Percentiles rank a stretch among this genome's conserved stretches.
Evolutionary conservation across 2,113 vertebrate species (phyloP).

Genomic region (Illadopsis cleaveri): DNA sequence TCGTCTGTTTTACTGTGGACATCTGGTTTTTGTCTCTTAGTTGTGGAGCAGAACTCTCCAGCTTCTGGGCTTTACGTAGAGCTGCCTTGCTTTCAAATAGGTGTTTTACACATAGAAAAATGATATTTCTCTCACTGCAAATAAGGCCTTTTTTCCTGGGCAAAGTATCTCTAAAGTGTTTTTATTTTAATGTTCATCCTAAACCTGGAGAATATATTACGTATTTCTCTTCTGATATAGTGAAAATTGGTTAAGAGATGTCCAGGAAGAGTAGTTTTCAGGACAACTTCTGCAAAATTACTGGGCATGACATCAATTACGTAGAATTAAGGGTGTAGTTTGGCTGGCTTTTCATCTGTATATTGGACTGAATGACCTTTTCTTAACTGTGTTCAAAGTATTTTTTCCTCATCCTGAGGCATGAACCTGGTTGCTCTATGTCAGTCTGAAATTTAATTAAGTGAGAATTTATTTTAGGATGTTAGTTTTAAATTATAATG

Average conservation of each 20-base stretch:
- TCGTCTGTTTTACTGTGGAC: neutral
- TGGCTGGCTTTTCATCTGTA: neutral
- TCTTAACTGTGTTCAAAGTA: neutral
- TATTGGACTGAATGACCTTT: neutral
- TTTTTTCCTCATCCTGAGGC: neutral
- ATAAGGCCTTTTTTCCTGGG: neutral
- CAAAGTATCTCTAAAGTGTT: neutral
- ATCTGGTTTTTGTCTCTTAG: neutral
- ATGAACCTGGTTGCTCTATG: neutral
- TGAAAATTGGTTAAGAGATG: neutral
- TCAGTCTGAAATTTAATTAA: neutral
- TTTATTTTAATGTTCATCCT: neutral
- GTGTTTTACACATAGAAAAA: neutral
- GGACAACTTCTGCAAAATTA: neutral
- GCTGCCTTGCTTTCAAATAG: neutral
- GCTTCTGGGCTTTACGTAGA: neutral
- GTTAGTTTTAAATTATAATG: neutral
- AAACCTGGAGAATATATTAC: neutral
- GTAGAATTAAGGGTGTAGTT: neutral
- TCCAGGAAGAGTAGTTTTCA: neutral
- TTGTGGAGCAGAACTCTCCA: neutral
- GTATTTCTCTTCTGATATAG: neutral
- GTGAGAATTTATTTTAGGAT: neutral
- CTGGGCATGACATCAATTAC: neutral
- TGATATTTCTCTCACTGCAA: neutral